These are phyloP conservation scores for Mesorhabditis spiculigera DNA, from an alignment of 2,888 invertebrate species.

Conservation along the genomic window DNA sequence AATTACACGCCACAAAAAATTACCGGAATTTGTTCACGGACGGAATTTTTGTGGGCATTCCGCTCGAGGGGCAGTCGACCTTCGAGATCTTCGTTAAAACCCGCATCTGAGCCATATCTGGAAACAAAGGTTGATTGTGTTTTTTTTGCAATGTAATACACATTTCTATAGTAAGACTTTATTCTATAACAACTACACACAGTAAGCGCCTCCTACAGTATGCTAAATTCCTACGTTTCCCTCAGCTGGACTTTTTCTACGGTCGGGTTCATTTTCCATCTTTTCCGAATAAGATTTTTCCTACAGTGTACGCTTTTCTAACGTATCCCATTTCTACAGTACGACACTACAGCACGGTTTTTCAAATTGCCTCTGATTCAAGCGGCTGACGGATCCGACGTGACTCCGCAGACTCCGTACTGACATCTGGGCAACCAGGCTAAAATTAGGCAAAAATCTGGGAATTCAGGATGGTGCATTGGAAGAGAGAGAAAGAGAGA, in stretches of 20 bases:
- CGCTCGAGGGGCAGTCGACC: slow-evolving; percentile 40
- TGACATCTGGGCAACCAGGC: background rate
- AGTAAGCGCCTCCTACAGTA: background rate
- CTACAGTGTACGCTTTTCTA: background rate
- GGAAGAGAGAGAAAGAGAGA: too few species aligned
- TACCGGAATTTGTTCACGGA: slow-evolving; percentile 24
- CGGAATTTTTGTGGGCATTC: slow-evolving; percentile 30
- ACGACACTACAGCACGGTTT: background rate
- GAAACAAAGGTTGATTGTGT: background rate
- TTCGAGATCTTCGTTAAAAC: slow-evolving; percentile 41
- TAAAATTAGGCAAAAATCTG: background rate
- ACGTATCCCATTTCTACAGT: background rate
- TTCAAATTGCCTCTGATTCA: background rate
- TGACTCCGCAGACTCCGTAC: background rate
- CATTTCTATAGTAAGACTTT: background rate
- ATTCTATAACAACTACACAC: background rate
- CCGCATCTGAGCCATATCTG: slow-evolving; percentile 15
- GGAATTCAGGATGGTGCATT: background rate
- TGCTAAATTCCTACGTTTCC: too few species aligned
- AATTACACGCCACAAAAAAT: background rate
- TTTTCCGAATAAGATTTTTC: background rate
- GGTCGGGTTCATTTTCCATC: too few species aligned
- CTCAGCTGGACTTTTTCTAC: too few species aligned
- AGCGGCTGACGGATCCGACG: slow-evolving; percentile 3
- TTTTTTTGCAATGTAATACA: background rate